Evolutionary conservation across 2,113 vertebrate species (phyloP).

Genomic region (Echinops telfairi): DNA sequence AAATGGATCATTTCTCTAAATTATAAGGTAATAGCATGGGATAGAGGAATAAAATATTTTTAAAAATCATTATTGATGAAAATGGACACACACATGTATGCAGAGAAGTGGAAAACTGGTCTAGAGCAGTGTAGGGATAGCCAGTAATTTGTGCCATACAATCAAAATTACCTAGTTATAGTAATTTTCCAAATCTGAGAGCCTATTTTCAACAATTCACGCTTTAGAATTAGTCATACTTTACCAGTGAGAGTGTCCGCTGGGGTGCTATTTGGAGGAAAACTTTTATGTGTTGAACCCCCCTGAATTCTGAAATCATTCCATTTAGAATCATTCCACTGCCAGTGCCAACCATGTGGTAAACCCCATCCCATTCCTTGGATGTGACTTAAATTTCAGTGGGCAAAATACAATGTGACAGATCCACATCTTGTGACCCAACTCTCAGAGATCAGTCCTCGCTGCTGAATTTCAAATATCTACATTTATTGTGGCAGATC

Average conservation of each 20-base stretch:
- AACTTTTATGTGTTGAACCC: conserved; percentile 60
- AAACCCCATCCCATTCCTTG: conserved; percentile 7
- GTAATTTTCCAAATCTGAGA: conserved; percentile 53
- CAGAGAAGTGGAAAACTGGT: conserved; percentile 36
- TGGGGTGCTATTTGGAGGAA: conserved; percentile 7
- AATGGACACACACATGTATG: conserved; percentile 1
- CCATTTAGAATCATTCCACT: conserved; percentile 25
- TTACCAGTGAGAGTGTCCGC: conserved; percentile 32
- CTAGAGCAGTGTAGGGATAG: not conserved
- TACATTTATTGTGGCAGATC: conserved; percentile 45
- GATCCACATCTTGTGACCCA: not conserved
- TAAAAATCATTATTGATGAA: not conserved
- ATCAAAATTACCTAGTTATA: not conserved
- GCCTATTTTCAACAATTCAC: conserved; percentile 61
- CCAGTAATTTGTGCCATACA: not conserved
- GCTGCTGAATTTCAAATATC: conserved; percentile 48
- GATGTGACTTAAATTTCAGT: conserved; percentile 58
- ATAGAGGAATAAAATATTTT: not conserved
- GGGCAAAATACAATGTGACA: conserved; percentile 37
- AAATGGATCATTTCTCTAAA: conserved; percentile 22
- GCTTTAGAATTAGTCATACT: conserved; percentile 48
- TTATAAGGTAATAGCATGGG: not conserved
- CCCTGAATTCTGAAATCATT: conserved; percentile 66
- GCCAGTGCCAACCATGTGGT: conserved; percentile 43
- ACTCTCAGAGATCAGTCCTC: not conserved